A percentile compares a stretch with the other conserved stretches of the same genome.
Evolutionary conservation across 2,113 vertebrate genomes (phyloP).

Genomic region (Baryphthengus martii): DNA sequence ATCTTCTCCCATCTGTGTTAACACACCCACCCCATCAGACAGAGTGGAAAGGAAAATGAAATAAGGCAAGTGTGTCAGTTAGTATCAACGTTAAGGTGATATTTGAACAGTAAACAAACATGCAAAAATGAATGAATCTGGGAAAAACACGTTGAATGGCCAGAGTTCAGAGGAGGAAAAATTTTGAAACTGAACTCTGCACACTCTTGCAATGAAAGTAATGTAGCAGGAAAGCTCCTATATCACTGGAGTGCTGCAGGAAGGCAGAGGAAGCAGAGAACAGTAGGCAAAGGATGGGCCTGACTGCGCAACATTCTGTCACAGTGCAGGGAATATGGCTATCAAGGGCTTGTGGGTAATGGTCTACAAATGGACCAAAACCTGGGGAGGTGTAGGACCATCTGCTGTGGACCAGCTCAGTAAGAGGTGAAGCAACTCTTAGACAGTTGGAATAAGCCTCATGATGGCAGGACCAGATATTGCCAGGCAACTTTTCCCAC

Average conservation of each 20-base stretch:
- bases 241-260: fast-evolving
- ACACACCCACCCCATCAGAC: background rate
- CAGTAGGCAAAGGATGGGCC: fast-evolving
- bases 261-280: background rate
- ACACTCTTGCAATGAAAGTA: background rate
- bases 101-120: background rate
- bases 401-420: fast-evolving
- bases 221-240: background rate
- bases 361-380: background rate
- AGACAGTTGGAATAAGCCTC: background rate
- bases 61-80: background rate
- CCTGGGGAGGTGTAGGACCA: background rate
- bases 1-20: background rate
- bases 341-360: background rate
- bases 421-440: background rate
- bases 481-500: background rate
- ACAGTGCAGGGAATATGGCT: background rate
- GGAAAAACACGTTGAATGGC: background rate
- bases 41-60: background rate
- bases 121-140: background rate
- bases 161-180: background rate
- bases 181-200: background rate
- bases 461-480: background rate
- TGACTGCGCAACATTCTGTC: background rate
- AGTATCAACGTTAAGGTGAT: background rate